A percentile compares a stretch with the other conserved stretches of the same genome.
These are phyloP conservation scores for Aleiodes alternator DNA, from an alignment of 2,888 invertebrate genomes.

Conservation along the genomic window DNA sequence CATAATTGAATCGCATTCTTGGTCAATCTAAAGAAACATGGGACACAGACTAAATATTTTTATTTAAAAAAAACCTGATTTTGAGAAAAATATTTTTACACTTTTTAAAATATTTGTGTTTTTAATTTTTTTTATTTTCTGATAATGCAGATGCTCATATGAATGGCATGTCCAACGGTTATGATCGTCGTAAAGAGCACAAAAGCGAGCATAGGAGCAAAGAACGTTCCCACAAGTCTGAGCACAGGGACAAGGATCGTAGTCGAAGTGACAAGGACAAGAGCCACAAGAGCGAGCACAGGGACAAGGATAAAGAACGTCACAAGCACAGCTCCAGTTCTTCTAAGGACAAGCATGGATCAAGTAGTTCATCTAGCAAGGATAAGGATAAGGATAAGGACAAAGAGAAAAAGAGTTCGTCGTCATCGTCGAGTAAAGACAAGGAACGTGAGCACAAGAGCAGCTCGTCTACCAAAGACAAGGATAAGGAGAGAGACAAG, in stretches of 20 bases:
- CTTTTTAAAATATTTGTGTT: conserved; percentile 12
- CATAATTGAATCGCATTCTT: too few relatives aligned
- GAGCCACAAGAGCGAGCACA: conserved; percentile 77
- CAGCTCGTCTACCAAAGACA: conserved; percentile 73
- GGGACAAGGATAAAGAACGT: conserved; percentile 79
- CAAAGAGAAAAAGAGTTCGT: conserved; percentile 77
- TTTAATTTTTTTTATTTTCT: neutral
- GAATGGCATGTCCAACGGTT: conserved; percentile 90
- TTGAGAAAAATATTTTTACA: conserved; percentile 11
- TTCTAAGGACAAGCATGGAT: conserved; percentile 76
- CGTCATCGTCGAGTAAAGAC: conserved; percentile 77
- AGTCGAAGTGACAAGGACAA: conserved; percentile 78
- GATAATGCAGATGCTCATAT: conserved; percentile 77
- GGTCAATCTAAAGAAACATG: too few relatives aligned
- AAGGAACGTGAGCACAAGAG: conserved; percentile 71
- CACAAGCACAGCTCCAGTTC: conserved; percentile 70
- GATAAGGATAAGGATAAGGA: conserved; percentile 76
- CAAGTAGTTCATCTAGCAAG: conserved; percentile 66
- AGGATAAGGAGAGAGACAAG: conserved; percentile 75
- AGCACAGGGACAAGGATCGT: conserved; percentile 76
- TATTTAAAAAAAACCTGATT: too few relatives aligned
- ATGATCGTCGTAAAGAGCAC: conserved; percentile 78
- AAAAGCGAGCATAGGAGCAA: conserved; percentile 78
- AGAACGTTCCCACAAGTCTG: conserved; percentile 73
- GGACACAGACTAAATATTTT: too few relatives aligned